Conservation (phyloP, 35 echinoderm and acorn worm genomes). For the Heliocidaris tuberculata region DNA sequence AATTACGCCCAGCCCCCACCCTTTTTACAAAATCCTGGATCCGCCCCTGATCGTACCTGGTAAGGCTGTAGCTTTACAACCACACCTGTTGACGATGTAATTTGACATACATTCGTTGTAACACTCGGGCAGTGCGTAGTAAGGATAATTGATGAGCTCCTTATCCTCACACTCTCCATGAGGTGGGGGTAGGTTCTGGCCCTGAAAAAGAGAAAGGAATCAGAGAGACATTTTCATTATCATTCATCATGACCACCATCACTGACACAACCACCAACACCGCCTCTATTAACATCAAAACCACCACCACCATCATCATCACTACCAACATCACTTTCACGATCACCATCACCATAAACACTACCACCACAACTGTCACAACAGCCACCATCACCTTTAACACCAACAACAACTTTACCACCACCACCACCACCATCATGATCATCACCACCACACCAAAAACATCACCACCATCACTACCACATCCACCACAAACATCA, state of each 20-base stretch:
- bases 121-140: background rate
- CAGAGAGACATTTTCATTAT: background rate
- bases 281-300: no score
- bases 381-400: background rate
- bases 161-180: constrained; percentile 40
- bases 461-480: background rate
- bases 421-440: no score
- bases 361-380: background rate
- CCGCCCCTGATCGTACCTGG: background rate
- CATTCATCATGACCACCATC: no score
- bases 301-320: no score
- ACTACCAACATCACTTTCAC: no score
- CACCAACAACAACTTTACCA: no score
- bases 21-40: background rate
- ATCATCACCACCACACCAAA: no score
- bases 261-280: no score
- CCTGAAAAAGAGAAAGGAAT: background rate
- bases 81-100: background rate
- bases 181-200: constrained; percentile 10
- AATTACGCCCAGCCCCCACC: background rate
- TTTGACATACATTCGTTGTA: constrained; percentile 18
- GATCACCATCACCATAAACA: no score
- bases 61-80: background rate
- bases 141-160: background rate
- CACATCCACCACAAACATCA: background rate